A percentile compares a stretch with the other conserved stretches of the same genome.
Conservation (phyloP, 92 coral and sea anemone species). For the Palythoa caribaeorum region DNA sequence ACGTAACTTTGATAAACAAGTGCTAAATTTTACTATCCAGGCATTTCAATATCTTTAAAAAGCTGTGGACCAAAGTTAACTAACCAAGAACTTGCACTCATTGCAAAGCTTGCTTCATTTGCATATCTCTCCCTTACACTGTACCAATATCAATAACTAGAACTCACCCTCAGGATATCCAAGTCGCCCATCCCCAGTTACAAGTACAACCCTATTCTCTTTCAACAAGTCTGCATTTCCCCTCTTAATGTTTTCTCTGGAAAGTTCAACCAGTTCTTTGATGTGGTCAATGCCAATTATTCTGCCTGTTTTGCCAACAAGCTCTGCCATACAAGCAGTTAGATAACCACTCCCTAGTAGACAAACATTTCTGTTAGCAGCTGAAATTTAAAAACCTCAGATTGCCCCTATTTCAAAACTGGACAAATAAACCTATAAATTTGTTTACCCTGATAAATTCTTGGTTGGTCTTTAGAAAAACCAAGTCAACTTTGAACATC, state of each 20-base stretch:
- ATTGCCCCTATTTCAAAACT: too few species aligned
- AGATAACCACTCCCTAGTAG: slow-evolving; percentile 92
- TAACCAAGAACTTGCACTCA: too few species aligned
- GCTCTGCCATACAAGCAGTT: slow-evolving; percentile 94
- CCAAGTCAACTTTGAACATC: too few species aligned
- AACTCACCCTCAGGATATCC: slow-evolving; percentile 84
- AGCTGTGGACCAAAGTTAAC: too few species aligned
- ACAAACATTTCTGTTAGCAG: not conserved
- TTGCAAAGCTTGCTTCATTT: not conserved
- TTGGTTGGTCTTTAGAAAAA: too few species aligned
- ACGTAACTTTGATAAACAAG: too few species aligned
- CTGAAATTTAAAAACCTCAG: not conserved
- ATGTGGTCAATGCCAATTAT: slow-evolving; percentile 97
- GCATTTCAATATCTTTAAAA: not conserved
- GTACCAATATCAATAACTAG: too few species aligned
- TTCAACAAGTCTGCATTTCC: slow-evolving; percentile 81
- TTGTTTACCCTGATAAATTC: too few species aligned
- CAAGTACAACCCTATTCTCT: slow-evolving; percentile 79
- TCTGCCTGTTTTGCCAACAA: slow-evolving; percentile 93
- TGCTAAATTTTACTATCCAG: not conserved
- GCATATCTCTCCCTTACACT: not conserved
- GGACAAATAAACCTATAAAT: not conserved
- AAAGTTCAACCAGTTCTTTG: slow-evolving; percentile 84
- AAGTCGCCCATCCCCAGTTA: slow-evolving; percentile 92
- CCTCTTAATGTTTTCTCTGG: slow-evolving; percentile 78